A percentile compares a stretch with the other conserved stretches of the same genome.
These are phyloP conservation scores for Umimayanthus kanabou DNA, from an alignment of 92 coral and sea anemone species.

Conservation along the genomic window DNA sequence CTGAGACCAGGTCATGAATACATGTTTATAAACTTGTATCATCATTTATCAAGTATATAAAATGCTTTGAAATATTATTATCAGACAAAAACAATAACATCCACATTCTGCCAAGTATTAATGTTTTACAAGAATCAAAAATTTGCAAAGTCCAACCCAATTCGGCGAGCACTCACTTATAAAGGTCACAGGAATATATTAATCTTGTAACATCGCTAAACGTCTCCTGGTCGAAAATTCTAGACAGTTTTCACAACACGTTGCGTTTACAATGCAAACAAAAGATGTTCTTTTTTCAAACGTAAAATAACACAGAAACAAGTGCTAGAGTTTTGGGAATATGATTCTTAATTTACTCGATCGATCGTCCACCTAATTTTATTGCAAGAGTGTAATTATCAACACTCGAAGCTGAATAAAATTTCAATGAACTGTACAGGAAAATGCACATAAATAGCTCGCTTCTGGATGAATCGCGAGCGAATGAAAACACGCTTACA, in stretches of 20 bases:
- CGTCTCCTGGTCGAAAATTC: constrained; percentile 18
- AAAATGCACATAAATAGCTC: not conserved
- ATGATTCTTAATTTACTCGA: not conserved
- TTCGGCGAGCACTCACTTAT: not conserved
- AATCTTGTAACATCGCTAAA: not conserved
- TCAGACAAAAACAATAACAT: constrained; percentile 23
- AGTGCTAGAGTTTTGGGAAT: not conserved
- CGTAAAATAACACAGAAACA: not conserved
- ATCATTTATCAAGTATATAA: not conserved
- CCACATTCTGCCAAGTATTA: constrained; percentile 29
- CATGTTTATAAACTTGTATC: not conserved
- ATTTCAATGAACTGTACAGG: not conserved
- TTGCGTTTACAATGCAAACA: not conserved
- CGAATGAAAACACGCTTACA: not conserved
- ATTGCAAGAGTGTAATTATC: too few species aligned
- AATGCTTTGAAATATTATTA: not conserved
- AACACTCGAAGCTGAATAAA: not conserved
- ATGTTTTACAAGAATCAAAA: constrained; percentile 37
- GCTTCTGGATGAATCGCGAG: not conserved
- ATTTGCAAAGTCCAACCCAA: constrained; percentile 2
- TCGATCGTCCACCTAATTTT: not conserved
- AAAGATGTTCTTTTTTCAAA: constrained; percentile 9
- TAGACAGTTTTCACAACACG: constrained; percentile 15
- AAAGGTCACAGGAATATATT: constrained; percentile 41
- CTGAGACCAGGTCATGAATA: not conserved